Percentiles rank a stretch among this genome's conserved stretches.
Conservation (phyloP, 2,113 vertebrate genomes). For the Xyliphius kryptos region DNA sequence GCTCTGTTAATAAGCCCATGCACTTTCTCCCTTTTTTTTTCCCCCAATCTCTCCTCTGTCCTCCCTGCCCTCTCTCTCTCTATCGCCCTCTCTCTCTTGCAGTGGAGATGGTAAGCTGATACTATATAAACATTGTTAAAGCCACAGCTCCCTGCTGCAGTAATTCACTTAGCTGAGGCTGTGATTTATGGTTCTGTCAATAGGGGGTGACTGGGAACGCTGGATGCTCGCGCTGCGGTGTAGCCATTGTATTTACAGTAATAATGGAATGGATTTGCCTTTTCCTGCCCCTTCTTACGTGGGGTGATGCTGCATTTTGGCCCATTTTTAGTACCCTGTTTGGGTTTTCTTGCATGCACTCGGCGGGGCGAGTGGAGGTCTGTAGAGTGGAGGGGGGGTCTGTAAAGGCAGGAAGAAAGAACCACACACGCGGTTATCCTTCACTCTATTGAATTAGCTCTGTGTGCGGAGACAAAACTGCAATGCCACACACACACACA, state of each 20-base stretch:
- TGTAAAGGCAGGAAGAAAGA: conserved; percentile 9
- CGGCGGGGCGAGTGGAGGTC: too few species aligned
- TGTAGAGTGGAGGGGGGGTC: neutral
- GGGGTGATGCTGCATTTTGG: conserved; percentile 19
- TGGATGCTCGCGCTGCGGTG: conserved; percentile 60
- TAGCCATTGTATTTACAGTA: conserved; percentile 72
- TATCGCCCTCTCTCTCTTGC: conserved; percentile 50
- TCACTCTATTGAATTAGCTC: conserved; percentile 36
- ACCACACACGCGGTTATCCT: conserved; percentile 10
- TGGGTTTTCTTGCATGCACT: neutral
- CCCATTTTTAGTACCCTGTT: neutral
- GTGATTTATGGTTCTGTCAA: conserved; percentile 91
- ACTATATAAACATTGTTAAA: conserved; percentile 80
- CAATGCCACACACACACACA: conserved; percentile 16
- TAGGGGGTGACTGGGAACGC: conserved; percentile 71
- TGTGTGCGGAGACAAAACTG: conserved; percentile 31
- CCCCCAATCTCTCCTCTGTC: conserved; percentile 28
- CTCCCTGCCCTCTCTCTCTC: conserved; percentile 24
- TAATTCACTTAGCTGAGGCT: conserved; percentile 88
- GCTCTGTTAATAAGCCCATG: conserved; percentile 56
- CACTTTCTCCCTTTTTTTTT: conserved; percentile 39
- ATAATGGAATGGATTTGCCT: conserved; percentile 66
- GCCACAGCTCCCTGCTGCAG: conserved; percentile 76
- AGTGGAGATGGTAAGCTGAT: conserved; percentile 72
- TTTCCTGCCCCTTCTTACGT: conserved; percentile 44